Evolutionary conservation across 1,140 invertebrate genomes (phyloP).

Genomic region (Cylas formicarius): DNA sequence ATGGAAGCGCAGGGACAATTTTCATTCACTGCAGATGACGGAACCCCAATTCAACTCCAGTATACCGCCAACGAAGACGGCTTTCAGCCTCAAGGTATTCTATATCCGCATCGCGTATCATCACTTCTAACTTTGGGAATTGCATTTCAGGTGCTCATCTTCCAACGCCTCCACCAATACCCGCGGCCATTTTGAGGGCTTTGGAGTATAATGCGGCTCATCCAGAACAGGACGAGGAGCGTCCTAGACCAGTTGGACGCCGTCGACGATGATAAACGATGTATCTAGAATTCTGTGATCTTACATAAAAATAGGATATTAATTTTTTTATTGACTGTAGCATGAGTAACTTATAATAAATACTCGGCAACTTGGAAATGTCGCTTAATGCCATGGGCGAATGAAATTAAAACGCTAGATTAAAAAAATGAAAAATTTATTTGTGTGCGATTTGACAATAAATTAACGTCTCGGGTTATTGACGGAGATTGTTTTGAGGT

Average conservation of each 20-base stretch:
- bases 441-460: no score
- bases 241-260: not conserved
- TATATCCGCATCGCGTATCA: not conserved
- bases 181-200: conserved; percentile 44
- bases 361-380: no score
- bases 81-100: conserved; percentile 48
- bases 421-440: no score
- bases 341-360: no score
- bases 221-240: conserved; percentile 35
- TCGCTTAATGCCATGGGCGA: no score
- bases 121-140: not conserved
- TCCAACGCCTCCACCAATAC: conserved; percentile 52
- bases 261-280: no score
- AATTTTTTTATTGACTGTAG: no score
- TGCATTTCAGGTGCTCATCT: conserved; percentile 49
- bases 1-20: conserved; percentile 26
- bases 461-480: no score
- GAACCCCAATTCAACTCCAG: conserved; percentile 43
- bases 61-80: conserved; percentile 54
- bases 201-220: conserved; percentile 47
- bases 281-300: no score
- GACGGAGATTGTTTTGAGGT: no score
- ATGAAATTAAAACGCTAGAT: no score
- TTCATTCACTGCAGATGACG: conserved; percentile 52
- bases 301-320: no score